These are phyloP conservation scores for Uria aalge DNA, from an alignment of 2,113 vertebrate genomes.

Conservation along the genomic window DNA sequence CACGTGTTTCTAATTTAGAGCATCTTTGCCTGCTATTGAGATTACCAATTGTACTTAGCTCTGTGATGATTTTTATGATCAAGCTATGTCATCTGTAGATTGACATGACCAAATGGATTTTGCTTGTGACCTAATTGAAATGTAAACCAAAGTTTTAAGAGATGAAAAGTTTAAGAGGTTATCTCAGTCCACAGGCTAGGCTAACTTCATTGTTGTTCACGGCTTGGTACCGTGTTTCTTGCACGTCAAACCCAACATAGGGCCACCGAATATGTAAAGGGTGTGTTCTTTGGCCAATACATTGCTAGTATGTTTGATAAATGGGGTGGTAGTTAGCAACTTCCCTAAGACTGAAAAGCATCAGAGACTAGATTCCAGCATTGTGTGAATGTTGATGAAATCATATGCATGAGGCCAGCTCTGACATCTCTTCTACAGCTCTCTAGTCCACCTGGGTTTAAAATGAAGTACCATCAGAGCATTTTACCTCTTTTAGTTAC, in stretches of 20 bases:
- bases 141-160: constrained; percentile 30
- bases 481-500: background rate
- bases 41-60: constrained; percentile 21
- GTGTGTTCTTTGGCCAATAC: background rate
- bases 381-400: background rate
- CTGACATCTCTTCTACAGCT: background rate
- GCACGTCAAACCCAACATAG: background rate
- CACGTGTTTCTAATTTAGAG: background rate
- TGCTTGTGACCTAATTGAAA: constrained; percentile 38
- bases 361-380: background rate
- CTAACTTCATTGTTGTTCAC: background rate
- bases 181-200: background rate
- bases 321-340: background rate
- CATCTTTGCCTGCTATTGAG: background rate
- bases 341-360: background rate
- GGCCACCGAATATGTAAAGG: background rate
- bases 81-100: constrained; percentile 7
- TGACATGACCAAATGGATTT: constrained; percentile 35
- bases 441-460: background rate
- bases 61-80: constrained; percentile 34
- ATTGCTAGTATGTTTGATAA: constrained; percentile 7
- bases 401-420: background rate
- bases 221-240: background rate
- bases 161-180: constrained; percentile 8
- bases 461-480: background rate